Base-by-base conservation (phyloP, 2,888 invertebrate species). In the Mimachlamys varia region DNA sequence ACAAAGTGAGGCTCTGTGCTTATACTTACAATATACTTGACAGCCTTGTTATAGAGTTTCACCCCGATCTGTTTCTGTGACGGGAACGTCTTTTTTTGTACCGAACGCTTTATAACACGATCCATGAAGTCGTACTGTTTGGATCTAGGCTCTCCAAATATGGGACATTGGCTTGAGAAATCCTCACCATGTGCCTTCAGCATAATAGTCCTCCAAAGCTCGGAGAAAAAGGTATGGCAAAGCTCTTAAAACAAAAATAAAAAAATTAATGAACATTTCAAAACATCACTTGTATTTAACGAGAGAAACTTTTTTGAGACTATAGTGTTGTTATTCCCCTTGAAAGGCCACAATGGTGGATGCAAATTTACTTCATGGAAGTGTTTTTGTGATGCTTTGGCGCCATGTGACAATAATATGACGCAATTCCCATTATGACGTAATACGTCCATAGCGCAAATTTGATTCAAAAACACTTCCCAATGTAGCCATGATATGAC, bases 1-100 rank as follows among this genome's bases (percentile, higher is more conserved):
- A 88, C 53, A 33, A 33, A 76, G 33, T 0, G n/a, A 15, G 55
- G 22, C 55, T 89, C 5, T 13, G 19, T 7, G 62, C 3, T 89
- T 3, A 12, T n/a, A 92, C 94, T 92, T 92, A 95, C 95, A 87
- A 95, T 55, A 53, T 90, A 49, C 37, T 88, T 37, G 2, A 92
- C 91, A 27, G 92, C 93, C 49, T 94, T 92, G 0, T 92, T 88
- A 91, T 93, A 94, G 15, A 94, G 89, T 44, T 89, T 89, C 15
- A 91, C 87, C 15, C 93, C 93, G 17, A 94, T 91, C 17, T 89
- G 88, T 49, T 38, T 88, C 15, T 88, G 17, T n/a, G 33, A 17
- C 27, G 89, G 50, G 13, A 49, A 19, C 13, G 2, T 27, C 27
- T 50, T 58, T 2, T 17, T 58, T 0, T 44, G 38, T 12, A 62